These are phyloP conservation scores for Eremobia ochroleuca DNA, from an alignment of 2,888 invertebrate genomes.

Conservation along the genomic window DNA sequence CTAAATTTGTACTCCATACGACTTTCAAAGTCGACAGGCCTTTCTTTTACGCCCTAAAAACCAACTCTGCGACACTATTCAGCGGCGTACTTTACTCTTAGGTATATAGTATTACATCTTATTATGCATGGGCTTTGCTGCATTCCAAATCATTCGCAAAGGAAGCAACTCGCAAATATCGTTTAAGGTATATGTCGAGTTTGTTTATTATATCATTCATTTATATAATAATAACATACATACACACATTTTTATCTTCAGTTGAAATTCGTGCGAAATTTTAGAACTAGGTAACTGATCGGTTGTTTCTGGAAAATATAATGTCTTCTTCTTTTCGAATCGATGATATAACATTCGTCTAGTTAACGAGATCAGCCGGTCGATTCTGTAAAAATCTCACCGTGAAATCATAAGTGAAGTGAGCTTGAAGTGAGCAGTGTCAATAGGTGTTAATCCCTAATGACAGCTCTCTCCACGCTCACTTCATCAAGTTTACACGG, in stretches of 20 bases:
- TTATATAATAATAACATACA: background rate
- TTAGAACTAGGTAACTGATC: background rate
- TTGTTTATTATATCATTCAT: background rate
- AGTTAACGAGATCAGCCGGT: background rate
- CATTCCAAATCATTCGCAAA: background rate
- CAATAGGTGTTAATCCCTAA: too few relatives aligned
- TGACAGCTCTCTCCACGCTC: too few relatives aligned
- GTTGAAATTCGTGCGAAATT: background rate
- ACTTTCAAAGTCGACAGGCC: slow-evolving; percentile 30
- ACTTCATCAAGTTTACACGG: too few relatives aligned
- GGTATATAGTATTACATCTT: slow-evolving; percentile 19
- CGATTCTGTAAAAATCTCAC: too few relatives aligned
- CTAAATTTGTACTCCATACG: background rate
- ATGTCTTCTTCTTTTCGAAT: background rate
- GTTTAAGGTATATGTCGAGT: background rate
- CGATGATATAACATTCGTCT: background rate
- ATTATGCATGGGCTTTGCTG: slow-evolving; percentile 17
- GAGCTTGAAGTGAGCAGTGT: too few relatives aligned
- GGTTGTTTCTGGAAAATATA: background rate
- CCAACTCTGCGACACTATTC: slow-evolving; percentile 17
- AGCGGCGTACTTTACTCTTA: slow-evolving; percentile 32
- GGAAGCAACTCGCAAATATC: background rate
- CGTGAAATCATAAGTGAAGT: too few relatives aligned
- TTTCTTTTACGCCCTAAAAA: slow-evolving; percentile 31
- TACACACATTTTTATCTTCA: too few relatives aligned